phyloP scores from a whole-genome alignment of 35 echinoderm and acorn worm species.

The Heliocidaris tuberculata region DNA sequence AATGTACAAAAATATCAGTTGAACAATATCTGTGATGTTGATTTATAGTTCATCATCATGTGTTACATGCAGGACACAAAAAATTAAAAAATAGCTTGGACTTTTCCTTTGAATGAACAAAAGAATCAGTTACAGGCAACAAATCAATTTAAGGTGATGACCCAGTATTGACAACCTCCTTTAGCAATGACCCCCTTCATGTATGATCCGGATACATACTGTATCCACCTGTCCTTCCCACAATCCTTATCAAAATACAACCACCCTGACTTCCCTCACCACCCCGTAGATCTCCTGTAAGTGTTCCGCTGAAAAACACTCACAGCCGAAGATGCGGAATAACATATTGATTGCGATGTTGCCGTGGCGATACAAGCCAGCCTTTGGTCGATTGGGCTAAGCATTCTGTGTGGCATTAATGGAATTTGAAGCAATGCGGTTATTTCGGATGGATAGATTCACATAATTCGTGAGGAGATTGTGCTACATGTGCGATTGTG shows the following conservation, averaged over 20 bases:
- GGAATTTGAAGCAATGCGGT: background rate
- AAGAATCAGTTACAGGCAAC: too few species aligned
- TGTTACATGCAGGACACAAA: too few species aligned
- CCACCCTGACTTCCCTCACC: background rate
- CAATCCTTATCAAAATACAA: background rate
- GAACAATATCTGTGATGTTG: too few species aligned
- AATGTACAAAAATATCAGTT: too few species aligned
- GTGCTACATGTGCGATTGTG: background rate
- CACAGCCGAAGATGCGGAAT: background rate
- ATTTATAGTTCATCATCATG: too few species aligned
- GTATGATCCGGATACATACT: background rate
- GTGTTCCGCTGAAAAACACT: background rate
- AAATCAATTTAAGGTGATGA: too few species aligned
- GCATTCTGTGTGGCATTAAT: background rate
- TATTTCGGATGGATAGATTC: background rate
- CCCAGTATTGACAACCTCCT: too few species aligned
- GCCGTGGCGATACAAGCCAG: background rate
- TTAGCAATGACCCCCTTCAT: background rate
- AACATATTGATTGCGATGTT: conserved; percentile 6
- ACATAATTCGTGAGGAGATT: background rate
- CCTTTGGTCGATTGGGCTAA: background rate
- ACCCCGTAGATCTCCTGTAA: background rate
- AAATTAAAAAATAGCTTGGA: too few species aligned
- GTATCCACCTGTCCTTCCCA: background rate
- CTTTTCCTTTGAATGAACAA: too few species aligned